phyloP scores from a whole-genome alignment of 2,113 vertebrate species.

The zebrafish (Danio rerio) region GRCz12tu NC_133189.1:51854501-51855000 shows the following conservation, averaged over 20 bases:
- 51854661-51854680: conserved; percentile 11
- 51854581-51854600: neutral
- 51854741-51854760: conserved; percentile 54
- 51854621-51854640: neutral
- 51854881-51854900: neutral
- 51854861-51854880: neutral
- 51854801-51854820: conserved; percentile 53
- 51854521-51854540: conserved; percentile 15
- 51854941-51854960: neutral
- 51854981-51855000: neutral
- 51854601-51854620: conserved; percentile 17
- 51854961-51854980: neutral
- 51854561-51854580: neutral
- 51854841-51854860: conserved; percentile 23
- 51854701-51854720: neutral
- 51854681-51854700: conserved; percentile 5
- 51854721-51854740: neutral
- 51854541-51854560: neutral
- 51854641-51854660: conserved; percentile 8
- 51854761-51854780: conserved; percentile 56
- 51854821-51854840: conserved; percentile 56
- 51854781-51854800: conserved; percentile 62
- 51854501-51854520: neutral
- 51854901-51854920: neutral
- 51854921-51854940: conserved; percentile 51